Percentiles rank a stretch among this genome's conserved stretches.
These are phyloP conservation scores for Nothoprocta pentlandii DNA, from an alignment of 2,113 vertebrate genomes.

Conservation along the genomic window DNA sequence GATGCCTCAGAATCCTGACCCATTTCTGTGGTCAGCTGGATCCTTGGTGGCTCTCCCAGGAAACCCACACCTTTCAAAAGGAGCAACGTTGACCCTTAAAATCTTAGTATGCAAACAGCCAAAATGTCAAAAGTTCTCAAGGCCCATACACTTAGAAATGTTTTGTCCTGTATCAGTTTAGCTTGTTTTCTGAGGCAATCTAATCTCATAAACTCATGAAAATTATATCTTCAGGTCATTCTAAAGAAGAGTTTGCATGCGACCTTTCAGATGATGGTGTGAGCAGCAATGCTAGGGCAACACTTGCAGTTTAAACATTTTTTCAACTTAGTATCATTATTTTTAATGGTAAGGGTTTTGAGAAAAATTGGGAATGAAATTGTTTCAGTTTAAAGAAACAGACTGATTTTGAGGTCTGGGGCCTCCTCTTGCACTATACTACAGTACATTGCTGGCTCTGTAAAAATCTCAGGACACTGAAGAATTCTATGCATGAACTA, in stretches of 20 bases:
- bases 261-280: neutral
- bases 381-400: neutral
- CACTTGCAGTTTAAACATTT: accelerated
- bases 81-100: neutral
- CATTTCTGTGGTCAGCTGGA: no score
- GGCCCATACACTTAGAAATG: neutral
- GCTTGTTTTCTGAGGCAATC: neutral
- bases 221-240: neutral
- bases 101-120: neutral
- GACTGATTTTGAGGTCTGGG: neutral
- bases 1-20: no score
- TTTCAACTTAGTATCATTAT: neutral
- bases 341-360: neutral
- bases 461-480: neutral
- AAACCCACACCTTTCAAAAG: neutral
- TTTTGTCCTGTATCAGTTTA: neutral
- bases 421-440: neutral
- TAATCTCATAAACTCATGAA: neutral
- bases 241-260: neutral
- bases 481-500: neutral
- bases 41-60: neutral
- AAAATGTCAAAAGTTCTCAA: neutral
- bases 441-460: neutral
- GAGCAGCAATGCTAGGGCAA: neutral
- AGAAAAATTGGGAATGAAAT: neutral